Base-by-base conservation (phyloP, 2,888 invertebrate species). In the Tribolium freemani region DNA sequence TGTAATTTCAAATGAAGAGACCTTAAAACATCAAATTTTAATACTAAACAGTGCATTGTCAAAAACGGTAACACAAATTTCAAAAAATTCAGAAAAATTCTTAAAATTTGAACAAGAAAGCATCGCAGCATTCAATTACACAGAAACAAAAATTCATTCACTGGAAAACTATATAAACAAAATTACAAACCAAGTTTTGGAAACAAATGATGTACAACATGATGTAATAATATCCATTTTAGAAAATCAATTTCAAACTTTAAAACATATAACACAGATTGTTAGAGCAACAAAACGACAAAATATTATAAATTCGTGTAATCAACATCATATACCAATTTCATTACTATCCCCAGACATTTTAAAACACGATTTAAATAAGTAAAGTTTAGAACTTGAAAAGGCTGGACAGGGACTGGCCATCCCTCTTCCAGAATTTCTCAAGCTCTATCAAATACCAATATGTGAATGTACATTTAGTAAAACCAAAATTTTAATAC, bases 401-500 rank as follows among this genome's bases (percentile, higher is more conserved):
- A 30, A 50, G n/a, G 38, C 31, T 13, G 69, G 54, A 0, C 68
- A 75, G 21, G 48, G 30, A 0, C 13, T 75, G 31, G 76, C 73
- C 9, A 75, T 76, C 8, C 61, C 69, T 8, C 3, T 51, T 1
- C 4, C 10, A 10, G 70, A 74, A 5, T 31, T 74, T 16, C 71
- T n/a, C n/a, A n/a, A n/a, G n/a, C n/a, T n/a, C n/a, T n/a, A n/a
- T n/a, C n/a, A n/a, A n/a, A n/a, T n/a, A n/a, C n/a, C n/a, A n/a
- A n/a, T 70, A 4, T 69, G 74, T 20, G 74, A 76, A 31, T 76
- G 75, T 53, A 61, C 74, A 3, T 69, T 76, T 20, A 11, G 51
- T 54, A 20, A 53, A 4, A 8, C 48, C n/a, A 54, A 66, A 13
- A 64, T 76, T 1, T 38, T 10, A 11, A 45, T 76, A 4, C 63